Percentiles rank a stretch among this genome's conserved stretches.
These are phyloP conservation scores for Euleptes europaea DNA, from an alignment of 2,113 vertebrate species.

Conservation along the genomic window DNA sequence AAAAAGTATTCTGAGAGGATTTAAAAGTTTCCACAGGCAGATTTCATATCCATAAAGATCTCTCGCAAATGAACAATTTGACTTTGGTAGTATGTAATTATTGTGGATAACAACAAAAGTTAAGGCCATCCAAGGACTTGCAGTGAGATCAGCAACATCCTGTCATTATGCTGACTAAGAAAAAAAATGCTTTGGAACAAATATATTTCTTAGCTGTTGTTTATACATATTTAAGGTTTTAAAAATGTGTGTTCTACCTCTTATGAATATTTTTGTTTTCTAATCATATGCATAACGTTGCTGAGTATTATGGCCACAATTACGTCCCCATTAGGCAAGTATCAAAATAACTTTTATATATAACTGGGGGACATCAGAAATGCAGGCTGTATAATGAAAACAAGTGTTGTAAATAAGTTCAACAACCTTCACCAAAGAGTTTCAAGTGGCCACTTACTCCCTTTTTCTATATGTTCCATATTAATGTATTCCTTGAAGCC, in stretches of 20 bases:
- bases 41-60: conserved; percentile 20
- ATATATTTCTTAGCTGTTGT: conserved; percentile 41
- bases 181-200: conserved; percentile 25
- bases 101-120: rapidly evolving
- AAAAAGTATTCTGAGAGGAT: neutral
- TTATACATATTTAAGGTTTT: conserved; percentile 15
- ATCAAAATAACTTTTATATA: neutral
- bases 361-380: conserved; percentile 26
- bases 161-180: conserved; percentile 56
- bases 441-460: too few relatives aligned
- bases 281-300: too few relatives aligned
- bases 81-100: conserved; percentile 1
- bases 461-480: too few relatives aligned
- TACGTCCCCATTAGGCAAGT: too few relatives aligned
- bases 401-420: neutral
- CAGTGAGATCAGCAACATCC: conserved; percentile 43
- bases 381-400: conserved; percentile 4
- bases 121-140: conserved; percentile 21
- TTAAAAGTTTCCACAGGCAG: neutral
- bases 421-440: too few relatives aligned
- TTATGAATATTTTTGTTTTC: too few relatives aligned
- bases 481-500: too few relatives aligned
- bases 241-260: too few relatives aligned
- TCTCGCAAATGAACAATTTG: neutral
- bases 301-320: too few relatives aligned